Evolutionary conservation across 2,797 vertebrate genomes (phyloP).

Genomic region (Coreius guichenoti): DNA sequence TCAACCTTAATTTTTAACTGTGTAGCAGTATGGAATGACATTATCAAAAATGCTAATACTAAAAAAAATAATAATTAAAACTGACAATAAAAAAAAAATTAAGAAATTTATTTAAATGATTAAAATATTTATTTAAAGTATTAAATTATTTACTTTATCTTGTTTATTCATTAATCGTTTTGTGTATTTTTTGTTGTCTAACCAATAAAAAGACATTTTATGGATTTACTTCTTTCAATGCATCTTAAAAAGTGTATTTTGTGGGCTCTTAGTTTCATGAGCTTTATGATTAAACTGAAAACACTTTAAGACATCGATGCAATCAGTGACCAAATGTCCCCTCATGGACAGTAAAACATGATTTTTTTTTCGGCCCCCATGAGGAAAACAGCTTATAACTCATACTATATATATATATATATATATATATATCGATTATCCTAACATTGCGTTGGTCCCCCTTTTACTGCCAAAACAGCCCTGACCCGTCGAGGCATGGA

Average conservation of each 20-base stretch:
- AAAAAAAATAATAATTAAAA: background rate
- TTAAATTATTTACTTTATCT: background rate
- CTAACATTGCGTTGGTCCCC: too few relatives aligned
- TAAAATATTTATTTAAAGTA: background rate
- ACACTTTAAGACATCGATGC: background rate
- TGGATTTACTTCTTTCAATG: background rate
- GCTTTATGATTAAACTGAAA: too few relatives aligned
- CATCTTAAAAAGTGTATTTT: background rate
- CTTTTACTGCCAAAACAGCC: too few relatives aligned
- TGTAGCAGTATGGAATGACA: background rate
- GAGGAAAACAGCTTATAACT: too few relatives aligned
- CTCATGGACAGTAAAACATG: too few relatives aligned
- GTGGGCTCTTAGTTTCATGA: background rate
- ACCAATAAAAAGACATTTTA: background rate
- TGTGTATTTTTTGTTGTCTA: background rate
- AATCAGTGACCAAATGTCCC: too few relatives aligned
- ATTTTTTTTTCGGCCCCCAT: too few relatives aligned
- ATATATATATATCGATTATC: too few relatives aligned
- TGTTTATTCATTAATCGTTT: background rate
- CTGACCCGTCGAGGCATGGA: too few relatives aligned
- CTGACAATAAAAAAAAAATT: background rate
- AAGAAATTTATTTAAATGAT: background rate
- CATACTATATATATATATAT: too few relatives aligned
- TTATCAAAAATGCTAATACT: background rate
- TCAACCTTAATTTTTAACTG: slow-evolving; percentile 12